These are phyloP conservation scores for Sebastes trivittatus DNA, from an alignment of 2,797 vertebrate genomes.

Conservation along the genomic window DNA sequence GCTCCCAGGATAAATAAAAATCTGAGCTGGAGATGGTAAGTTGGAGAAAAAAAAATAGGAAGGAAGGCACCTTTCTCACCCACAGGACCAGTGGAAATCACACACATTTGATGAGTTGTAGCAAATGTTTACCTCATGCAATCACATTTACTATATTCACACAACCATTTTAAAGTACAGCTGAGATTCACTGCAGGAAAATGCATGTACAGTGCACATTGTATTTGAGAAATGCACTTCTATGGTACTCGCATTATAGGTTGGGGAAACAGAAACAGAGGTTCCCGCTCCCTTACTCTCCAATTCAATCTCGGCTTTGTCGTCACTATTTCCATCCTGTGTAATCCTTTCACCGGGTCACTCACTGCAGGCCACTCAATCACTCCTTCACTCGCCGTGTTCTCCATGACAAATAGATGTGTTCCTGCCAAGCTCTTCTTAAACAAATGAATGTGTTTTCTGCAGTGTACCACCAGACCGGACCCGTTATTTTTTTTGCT, in stretches of 20 bases:
- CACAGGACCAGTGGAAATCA: background rate
- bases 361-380: slow-evolving; percentile 52
- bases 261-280: background rate
- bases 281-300: background rate
- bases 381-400: slow-evolving; percentile 39
- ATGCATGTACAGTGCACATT: background rate
- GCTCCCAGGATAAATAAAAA: slow-evolving; percentile 3
- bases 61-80: background rate
- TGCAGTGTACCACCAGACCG: background rate
- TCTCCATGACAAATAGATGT: slow-evolving; percentile 66
- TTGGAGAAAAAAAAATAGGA: background rate
- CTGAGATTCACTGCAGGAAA: background rate
- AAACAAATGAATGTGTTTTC: slow-evolving; percentile 68
- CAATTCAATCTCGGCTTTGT: slow-evolving; percentile 25
- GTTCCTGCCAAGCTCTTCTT: slow-evolving; percentile 54
- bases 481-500: slow-evolving; percentile 51
- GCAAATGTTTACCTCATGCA: background rate
- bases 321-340: slow-evolving; percentile 23
- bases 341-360: slow-evolving; percentile 48
- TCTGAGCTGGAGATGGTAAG: background rate
- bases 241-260: background rate
- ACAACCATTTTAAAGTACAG: background rate
- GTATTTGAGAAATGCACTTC: background rate
- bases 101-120: background rate
- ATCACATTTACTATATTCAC: background rate